These are phyloP conservation scores for Hydrotaea diabolus DNA, from an alignment of 2,888 invertebrate species.

Conservation along the genomic window DNA sequence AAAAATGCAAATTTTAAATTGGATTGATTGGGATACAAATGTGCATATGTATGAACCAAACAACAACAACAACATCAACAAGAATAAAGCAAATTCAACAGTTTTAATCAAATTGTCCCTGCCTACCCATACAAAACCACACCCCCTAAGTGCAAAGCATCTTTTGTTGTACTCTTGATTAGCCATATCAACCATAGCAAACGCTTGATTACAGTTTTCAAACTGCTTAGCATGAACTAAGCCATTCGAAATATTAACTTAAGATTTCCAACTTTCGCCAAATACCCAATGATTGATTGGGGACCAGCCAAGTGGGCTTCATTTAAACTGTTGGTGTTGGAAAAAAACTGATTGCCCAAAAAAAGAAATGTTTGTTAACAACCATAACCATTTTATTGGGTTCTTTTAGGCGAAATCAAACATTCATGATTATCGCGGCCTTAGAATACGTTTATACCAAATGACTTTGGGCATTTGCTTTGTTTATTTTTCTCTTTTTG, in stretches of 20 bases:
- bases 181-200: background rate
- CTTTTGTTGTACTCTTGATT: background rate
- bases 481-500: too few relatives aligned
- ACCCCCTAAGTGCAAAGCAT: too few relatives aligned
- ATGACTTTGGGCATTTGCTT: conserved; percentile 8
- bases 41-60: background rate
- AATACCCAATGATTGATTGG: background rate
- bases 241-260: background rate
- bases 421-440: conserved; percentile 26
- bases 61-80: too few relatives aligned
- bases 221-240: background rate
- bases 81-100: background rate
- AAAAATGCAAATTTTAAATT: conserved; percentile 2
- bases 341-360: too few relatives aligned
- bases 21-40: background rate
- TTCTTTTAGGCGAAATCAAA: conserved; percentile 1
- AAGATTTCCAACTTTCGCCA: background rate
- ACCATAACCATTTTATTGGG: background rate
- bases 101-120: background rate
- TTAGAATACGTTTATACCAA: conserved; percentile 15
- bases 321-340: background rate
- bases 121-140: background rate
- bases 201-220: background rate
- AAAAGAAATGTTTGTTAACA: background rate
- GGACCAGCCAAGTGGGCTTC: too few relatives aligned